Base-by-base conservation (phyloP, 2,888 invertebrate species). In the Drosophila pseudotalamancana region DNA sequence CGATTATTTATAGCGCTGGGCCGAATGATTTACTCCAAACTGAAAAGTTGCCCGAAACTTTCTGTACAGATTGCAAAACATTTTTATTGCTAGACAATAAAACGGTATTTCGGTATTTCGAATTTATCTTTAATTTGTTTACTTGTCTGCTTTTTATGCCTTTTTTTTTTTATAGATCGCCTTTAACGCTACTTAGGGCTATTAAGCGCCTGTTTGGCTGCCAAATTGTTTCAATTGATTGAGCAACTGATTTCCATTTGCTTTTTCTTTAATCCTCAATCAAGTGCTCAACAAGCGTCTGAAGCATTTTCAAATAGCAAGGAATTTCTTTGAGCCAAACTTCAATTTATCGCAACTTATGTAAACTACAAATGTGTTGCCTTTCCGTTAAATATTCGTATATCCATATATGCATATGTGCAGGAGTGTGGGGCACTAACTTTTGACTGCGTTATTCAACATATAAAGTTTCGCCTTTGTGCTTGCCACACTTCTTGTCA, bases 1-100 rank as follows among this genome's bases (percentile, higher is more conserved):
- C 32, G 45, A 54, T 77, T 84, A 80, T 80, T 80, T 84, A 87
- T 80, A 51, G 80, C 62, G 19, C 45, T 31, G 35, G 49, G 32
- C 35, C 54, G 42, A 49, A 70, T 78, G 79, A 76, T 78, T 74
- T 74, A 78, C 66, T 45, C 32, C 14, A 46, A 57, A 62, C 43
- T 49, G 48, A 14, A 72, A 74, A 62, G 32, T 74, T 50, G 29
- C 23, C 57, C 37, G 35, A 46, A 75, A 72, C 27, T 70, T 72
- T 59, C 19, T 18, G 43, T 39, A 48, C 57, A 21, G 37, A 53
- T 48, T 60, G 62, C 21, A 32, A 21, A 31, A 39, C 25, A 14
- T 35, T 54, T 74, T 72, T 75, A 69, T 63, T 31, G 63, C 63
- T 34, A 12, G n/a, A 55, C 63, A 75, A 74, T 72, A 57, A 75